Evolutionary conservation across 2,113 vertebrate species (phyloP).

Genomic region (Hydrochoerus hydrochaeris): DNA sequence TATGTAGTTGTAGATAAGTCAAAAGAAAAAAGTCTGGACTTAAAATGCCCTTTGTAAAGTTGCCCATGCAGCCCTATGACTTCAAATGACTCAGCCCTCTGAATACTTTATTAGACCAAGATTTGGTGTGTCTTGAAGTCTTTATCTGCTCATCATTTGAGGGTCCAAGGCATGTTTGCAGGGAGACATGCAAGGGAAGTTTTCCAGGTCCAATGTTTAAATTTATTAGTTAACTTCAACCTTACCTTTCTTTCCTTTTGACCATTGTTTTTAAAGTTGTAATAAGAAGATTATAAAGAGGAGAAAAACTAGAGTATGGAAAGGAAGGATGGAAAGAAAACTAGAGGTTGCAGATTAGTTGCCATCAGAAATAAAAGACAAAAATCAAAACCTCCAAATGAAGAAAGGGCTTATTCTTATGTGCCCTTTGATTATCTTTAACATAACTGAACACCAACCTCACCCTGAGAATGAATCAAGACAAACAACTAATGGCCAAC

Average conservation of each 20-base stretch:
- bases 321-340: not conserved
- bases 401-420: not conserved
- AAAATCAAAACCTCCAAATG: slow-evolving; percentile 14
- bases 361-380: slow-evolving; percentile 38
- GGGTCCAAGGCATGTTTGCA: not conserved
- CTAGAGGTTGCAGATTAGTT: not conserved
- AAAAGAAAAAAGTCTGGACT: not conserved
- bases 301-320: slow-evolving; percentile 17
- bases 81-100: slow-evolving; percentile 12
- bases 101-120: not conserved
- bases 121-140: not conserved
- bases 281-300: not conserved
- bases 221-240: not conserved
- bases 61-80: not conserved
- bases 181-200: not conserved
- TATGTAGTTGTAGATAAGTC: not conserved
- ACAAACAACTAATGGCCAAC: not conserved
- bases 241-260: not conserved
- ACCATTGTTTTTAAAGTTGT: slow-evolving; percentile 1
- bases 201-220: not conserved
- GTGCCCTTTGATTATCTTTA: not conserved
- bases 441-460: not conserved
- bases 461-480: not conserved
- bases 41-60: not conserved
- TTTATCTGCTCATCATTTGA: not conserved